A percentile compares a stretch with the other conserved stretches of the same genome.
Conservation (phyloP, 2,113 vertebrate genomes). For the Clarias batrachus region DNA sequence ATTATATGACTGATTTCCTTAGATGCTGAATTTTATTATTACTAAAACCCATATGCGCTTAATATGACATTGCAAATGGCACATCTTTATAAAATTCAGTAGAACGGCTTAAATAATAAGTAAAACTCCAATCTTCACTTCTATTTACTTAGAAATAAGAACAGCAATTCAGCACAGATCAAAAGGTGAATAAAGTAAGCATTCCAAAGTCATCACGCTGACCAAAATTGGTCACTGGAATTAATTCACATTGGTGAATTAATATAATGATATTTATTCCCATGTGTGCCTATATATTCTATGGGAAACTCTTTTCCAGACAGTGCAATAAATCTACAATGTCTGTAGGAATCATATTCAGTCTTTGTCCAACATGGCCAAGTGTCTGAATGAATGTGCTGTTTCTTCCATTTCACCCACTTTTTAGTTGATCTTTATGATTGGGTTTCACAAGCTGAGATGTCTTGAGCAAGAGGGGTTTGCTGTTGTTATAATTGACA, state of each 20-base stretch:
- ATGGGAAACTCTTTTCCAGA: slow-evolving; percentile 43
- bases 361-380: slow-evolving; percentile 51
- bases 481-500: slow-evolving; percentile 44
- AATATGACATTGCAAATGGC: neutral
- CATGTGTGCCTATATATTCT: slow-evolving; percentile 46
- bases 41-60: neutral
- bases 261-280: slow-evolving; percentile 1
- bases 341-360: slow-evolving; percentile 47
- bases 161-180: neutral
- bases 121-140: neutral
- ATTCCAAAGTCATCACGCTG: neutral
- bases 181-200: slow-evolving; percentile 8
- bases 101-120: neutral
- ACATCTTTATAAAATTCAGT: neutral
- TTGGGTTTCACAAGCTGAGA: slow-evolving; percentile 49
- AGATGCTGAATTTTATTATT: neutral
- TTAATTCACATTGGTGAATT: neutral
- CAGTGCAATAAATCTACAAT: slow-evolving; percentile 56
- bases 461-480: slow-evolving; percentile 38
- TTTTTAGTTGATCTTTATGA: slow-evolving; percentile 41
- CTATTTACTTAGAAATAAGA: neutral
- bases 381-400: slow-evolving; percentile 17
- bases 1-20: no score
- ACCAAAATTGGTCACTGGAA: neutral
- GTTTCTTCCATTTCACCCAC: slow-evolving; percentile 40